Evolutionary conservation across 2,888 invertebrate genomes (phyloP).

Genomic region (Branchipolynoe longqiensis): DNA sequence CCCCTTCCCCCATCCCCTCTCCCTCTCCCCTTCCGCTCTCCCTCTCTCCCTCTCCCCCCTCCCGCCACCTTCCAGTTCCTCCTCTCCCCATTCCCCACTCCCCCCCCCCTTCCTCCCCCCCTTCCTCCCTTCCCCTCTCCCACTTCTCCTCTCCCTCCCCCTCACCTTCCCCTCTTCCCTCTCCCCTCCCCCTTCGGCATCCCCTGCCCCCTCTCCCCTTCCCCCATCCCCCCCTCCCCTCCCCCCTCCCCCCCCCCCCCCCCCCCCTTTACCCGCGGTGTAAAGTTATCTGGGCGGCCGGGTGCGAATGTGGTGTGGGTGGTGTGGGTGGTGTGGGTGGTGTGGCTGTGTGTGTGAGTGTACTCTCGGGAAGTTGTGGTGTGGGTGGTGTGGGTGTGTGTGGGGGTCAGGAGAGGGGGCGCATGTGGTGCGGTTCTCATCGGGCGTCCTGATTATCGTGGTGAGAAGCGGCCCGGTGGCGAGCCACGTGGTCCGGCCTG

Average conservation of each 20-base stretch:
- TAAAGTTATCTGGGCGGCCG: background rate
- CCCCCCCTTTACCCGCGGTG: background rate
- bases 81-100: background rate
- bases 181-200: background rate
- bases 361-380: no score
- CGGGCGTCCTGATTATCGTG: no score
- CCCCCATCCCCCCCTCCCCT: background rate
- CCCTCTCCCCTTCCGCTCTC: no score
- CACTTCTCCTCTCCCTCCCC: background rate
- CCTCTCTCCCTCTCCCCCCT: background rate
- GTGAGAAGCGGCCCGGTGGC: no score
- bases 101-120: background rate
- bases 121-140: background rate
- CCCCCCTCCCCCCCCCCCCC: background rate
- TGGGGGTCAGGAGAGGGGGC: no score
- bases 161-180: background rate
- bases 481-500: no score
- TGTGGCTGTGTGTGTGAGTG: no score
- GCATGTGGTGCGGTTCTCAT: no score
- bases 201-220: background rate
- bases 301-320: background rate
- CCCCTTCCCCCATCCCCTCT: constrained; percentile 1
- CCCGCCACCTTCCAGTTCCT: background rate
- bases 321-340: background rate
- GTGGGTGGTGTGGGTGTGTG: no score